Evolutionary conservation across 2,113 vertebrate genomes (phyloP), one percentile per base, ranked within the genome.

Genomic region (Ibidorhyncha struthersii): DNA sequence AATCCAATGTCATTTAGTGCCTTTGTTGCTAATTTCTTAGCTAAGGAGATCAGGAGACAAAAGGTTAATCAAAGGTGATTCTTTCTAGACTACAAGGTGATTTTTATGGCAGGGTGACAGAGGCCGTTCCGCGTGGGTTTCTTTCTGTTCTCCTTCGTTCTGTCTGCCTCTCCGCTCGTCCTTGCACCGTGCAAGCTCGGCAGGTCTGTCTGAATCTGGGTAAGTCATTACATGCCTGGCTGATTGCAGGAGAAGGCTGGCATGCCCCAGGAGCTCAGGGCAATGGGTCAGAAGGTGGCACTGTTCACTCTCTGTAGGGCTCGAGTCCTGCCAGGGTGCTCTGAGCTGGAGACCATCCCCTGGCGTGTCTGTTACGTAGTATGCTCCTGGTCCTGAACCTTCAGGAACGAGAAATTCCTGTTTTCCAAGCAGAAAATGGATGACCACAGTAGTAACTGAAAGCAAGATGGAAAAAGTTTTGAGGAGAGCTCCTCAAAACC

Each of bases 241-340:
- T 74, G 80, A 9, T 50, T 58, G 66, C 45, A 69, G 80, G 27
- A 49, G 61, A 1, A 17, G 86, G 25, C 72, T 92, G 91, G 10
- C n/a, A 10, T 34, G 77, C 21, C 73, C 40, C 40, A 3, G 34
- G 47, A 80, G 49, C 62, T 56, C 34, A 15, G 70, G 78, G 69
- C 56, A 21, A 20, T 6, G 49, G 47, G 84, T 95, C 86, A 73
- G 96, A 62, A 91, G 90, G 58, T 90, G 96, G 78, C 95, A 93
- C 90, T 93, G 74, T 73, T 88, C 30, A 2, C 85, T 45, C 53
- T 87, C 66, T 32, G 40, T 41, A 85, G 87, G 49, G 61, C 73
- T 79, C 1, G 0, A 62, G 73, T 76, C 50, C 52, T 71, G 40
- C 40, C 50, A 45, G 30, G 45, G 45, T 81, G 40, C 45, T 71